A percentile compares a stretch with the other conserved stretches of the same genome.
These are phyloP conservation scores for Mirounga angustirostris DNA, from an alignment of 2,113 vertebrate species.

Conservation along the genomic window DNA sequence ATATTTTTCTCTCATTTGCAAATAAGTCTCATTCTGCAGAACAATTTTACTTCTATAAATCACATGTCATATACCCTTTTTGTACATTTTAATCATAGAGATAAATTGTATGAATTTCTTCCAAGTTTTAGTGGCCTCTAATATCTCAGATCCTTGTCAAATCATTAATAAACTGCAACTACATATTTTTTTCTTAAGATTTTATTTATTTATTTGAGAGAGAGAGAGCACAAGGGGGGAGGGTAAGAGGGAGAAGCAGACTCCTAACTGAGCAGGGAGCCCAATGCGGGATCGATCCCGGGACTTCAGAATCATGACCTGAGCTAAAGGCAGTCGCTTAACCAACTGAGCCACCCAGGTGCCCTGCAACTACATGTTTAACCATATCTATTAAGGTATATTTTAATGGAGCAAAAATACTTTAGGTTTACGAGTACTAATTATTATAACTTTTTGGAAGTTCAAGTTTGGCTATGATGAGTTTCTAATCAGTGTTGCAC, in stretches of 20 bases:
- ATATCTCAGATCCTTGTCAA: background rate
- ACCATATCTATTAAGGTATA: background rate
- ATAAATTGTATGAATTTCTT: background rate
- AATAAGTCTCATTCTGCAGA: background rate
- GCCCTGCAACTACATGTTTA: background rate
- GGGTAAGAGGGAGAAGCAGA: too few relatives aligned
- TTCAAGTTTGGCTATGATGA: background rate
- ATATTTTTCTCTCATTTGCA: conserved; percentile 34
- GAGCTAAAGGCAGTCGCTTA: too few relatives aligned
- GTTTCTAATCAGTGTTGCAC: background rate
- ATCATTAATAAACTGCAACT: background rate
- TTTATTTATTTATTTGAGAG: too few relatives aligned
- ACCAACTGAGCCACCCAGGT: too few relatives aligned
- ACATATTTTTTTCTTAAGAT: too few relatives aligned
- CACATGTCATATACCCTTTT: conserved; percentile 1
- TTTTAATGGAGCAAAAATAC: background rate
- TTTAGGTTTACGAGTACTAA: background rate
- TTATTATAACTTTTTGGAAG: background rate
- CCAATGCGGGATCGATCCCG: too few relatives aligned
- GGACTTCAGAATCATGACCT: too few relatives aligned
- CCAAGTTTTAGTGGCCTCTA: background rate
- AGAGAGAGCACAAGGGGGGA: too few relatives aligned
- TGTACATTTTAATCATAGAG: background rate
- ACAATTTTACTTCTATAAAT: background rate
- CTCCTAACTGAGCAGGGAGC: too few relatives aligned